Evolutionary conservation across 2,888 invertebrate species (phyloP).

Genomic region (Scelioninae gen. 2): DNA sequence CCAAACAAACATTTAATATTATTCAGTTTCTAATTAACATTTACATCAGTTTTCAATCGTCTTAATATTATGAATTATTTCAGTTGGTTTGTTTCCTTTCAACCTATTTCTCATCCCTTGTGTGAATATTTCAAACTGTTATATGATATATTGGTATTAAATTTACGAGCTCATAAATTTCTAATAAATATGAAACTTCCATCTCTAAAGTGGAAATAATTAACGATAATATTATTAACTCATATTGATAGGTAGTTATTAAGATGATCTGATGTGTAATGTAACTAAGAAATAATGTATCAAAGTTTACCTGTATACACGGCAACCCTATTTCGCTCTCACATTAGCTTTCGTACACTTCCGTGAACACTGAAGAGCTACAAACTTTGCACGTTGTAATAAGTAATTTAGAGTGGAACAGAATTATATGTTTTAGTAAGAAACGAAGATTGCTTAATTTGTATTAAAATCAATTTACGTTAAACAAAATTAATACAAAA

Average conservation of each 20-base stretch:
- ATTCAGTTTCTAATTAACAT: too few relatives aligned
- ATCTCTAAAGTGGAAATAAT: constrained; percentile 70
- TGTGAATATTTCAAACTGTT: neutral
- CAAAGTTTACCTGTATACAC: constrained; percentile 74
- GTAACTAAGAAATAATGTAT: constrained; percentile 61
- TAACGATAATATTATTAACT: constrained; percentile 71
- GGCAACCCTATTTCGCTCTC: constrained; percentile 71
- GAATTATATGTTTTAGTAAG: constrained; percentile 27
- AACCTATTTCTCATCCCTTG: neutral
- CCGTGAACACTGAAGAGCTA: constrained; percentile 71
- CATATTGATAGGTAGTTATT: constrained; percentile 60
- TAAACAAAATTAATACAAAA: too few relatives aligned
- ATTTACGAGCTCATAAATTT: constrained; percentile 3
- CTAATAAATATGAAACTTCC: constrained; percentile 63
- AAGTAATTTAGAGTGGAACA: constrained; percentile 51
- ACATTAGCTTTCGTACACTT: constrained; percentile 72
- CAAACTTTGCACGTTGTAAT: constrained; percentile 58
- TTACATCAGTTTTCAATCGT: too few relatives aligned
- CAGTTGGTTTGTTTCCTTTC: too few relatives aligned
- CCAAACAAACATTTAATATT: too few relatives aligned
- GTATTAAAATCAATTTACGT: neutral
- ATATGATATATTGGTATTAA: neutral
- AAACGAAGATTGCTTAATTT: constrained; percentile 18
- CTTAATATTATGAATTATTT: too few relatives aligned
- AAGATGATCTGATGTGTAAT: constrained; percentile 61